phyloP scores from a whole-genome alignment of 2,888 invertebrate genomes.

The Timema cristinae region DNA sequence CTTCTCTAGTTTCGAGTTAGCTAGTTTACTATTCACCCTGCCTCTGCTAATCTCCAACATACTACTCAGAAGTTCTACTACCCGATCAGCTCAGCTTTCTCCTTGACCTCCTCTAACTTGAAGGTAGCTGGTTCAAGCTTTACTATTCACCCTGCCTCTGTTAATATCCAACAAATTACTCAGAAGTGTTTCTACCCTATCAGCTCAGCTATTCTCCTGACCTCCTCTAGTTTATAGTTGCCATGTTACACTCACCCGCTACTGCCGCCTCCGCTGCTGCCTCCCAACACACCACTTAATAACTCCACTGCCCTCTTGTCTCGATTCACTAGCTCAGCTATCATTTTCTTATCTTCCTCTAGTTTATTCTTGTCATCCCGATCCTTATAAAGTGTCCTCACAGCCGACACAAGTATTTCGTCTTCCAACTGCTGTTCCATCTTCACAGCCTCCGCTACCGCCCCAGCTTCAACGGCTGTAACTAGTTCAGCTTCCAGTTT shows the following conservation, averaged over 20 bases:
- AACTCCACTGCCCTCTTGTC: constrained; percentile 28
- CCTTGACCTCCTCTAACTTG: too few species aligned
- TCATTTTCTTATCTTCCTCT: constrained; percentile 22
- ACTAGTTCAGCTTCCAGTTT: constrained; percentile 27
- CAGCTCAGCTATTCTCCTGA: too few species aligned
- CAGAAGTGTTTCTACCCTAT: too few species aligned
- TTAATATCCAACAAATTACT: too few species aligned
- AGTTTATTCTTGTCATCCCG: constrained; percentile 23
- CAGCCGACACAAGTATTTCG: constrained; percentile 27
- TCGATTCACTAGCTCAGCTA: constrained; percentile 25
- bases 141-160: too few species aligned
- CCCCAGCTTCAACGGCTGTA: constrained; percentile 22
- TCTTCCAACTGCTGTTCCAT: constrained; percentile 31
- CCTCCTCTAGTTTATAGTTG: too few species aligned
- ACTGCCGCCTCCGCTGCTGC: constrained; percentile 14
- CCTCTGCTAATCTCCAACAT: too few species aligned
- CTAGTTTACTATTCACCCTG: too few species aligned
- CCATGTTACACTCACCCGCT: neutral
- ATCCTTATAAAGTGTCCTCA: constrained; percentile 23
- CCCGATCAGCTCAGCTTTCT: too few species aligned
- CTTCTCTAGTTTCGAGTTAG: too few species aligned
- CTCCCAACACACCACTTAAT: constrained; percentile 20
- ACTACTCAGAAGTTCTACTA: too few species aligned
- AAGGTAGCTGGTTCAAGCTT: too few species aligned
- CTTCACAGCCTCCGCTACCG: constrained; percentile 27